Conservation (phyloP, 2,113 vertebrate genomes). For the Podiceps cristatus region DNA sequence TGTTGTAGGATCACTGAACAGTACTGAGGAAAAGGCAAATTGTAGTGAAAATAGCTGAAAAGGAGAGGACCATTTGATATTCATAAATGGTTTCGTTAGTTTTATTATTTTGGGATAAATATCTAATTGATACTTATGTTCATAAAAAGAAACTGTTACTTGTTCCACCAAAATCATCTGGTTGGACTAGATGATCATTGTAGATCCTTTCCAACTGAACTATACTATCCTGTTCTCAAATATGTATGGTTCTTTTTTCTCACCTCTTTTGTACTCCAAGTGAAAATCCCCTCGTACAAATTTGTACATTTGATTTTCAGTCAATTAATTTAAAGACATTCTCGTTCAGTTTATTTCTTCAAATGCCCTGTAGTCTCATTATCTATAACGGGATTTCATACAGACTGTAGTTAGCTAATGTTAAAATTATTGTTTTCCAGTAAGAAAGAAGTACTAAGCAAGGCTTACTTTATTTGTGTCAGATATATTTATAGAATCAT, state of each 20-base stretch:
- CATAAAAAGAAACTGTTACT: not conserved
- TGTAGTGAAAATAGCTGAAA: not conserved
- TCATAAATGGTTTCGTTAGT: not conserved
- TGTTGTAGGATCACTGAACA: not conserved
- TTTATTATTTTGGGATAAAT: not conserved
- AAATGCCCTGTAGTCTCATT: not conserved
- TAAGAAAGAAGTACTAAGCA: not conserved
- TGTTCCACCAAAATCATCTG: not conserved
- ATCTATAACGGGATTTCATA: not conserved
- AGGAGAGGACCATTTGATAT: accelerated
- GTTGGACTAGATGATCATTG: not conserved
- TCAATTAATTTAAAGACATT: not conserved
- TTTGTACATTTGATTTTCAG: not conserved
- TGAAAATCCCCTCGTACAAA: not conserved
- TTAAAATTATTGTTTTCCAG: not conserved
- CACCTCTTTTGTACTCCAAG: not conserved
- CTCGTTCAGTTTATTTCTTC: not conserved
- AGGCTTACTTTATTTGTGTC: not conserved
- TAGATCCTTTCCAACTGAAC: not conserved
- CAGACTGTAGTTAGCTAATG: not conserved
- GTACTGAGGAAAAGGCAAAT: not conserved
- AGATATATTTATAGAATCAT: no score
- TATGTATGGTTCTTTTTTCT: accelerated
- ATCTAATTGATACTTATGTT: not conserved
- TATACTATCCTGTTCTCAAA: not conserved